These are phyloP conservation scores for Drosophila bunnanda DNA, from an alignment of 2,888 invertebrate species.

Conservation along the genomic window DNA sequence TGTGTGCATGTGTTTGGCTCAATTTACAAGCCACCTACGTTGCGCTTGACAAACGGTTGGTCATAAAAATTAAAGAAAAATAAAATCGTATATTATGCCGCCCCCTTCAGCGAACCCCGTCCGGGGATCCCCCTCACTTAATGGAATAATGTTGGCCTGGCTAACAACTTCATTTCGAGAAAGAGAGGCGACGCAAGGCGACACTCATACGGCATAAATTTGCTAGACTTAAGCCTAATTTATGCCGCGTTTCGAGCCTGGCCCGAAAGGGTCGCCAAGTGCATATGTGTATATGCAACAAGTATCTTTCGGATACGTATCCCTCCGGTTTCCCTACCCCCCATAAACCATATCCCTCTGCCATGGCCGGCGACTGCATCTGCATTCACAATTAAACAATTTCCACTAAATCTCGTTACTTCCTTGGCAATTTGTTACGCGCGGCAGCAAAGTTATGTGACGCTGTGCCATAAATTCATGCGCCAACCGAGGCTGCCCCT, in stretches of 20 bases:
- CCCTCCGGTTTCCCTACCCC: slow-evolving; percentile 1
- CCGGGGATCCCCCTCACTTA: not conserved
- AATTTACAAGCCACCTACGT: slow-evolving; percentile 77
- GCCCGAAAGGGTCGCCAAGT: slow-evolving; percentile 65
- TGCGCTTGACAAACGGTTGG: slow-evolving; percentile 69
- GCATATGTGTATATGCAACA: slow-evolving; percentile 58
- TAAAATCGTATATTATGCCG: slow-evolving; percentile 74
- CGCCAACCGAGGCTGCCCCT: slow-evolving; percentile 57
- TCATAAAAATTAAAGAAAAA: slow-evolving; percentile 79
- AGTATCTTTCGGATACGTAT: slow-evolving; percentile 66
- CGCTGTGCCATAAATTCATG: slow-evolving; percentile 83
- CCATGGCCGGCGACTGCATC: slow-evolving; percentile 64
- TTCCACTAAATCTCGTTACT: slow-evolving; percentile 84
- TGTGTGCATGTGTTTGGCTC: no score
- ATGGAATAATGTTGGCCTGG: slow-evolving; percentile 82
- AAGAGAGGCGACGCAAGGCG: slow-evolving; percentile 47
- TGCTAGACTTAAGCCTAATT: slow-evolving; percentile 83
- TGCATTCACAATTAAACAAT: slow-evolving; percentile 84
- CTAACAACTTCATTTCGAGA: slow-evolving; percentile 84
- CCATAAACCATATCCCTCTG: slow-evolving; percentile 22
- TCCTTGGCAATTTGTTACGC: slow-evolving; percentile 84
- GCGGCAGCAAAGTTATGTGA: slow-evolving; percentile 84
- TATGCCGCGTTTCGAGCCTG: slow-evolving; percentile 73
- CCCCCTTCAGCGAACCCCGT: not conserved
- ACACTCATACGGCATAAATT: slow-evolving; percentile 83